Base-by-base conservation (phyloP, 2,797 vertebrate genomes). In the Sebastes hopkinsi region DNA sequence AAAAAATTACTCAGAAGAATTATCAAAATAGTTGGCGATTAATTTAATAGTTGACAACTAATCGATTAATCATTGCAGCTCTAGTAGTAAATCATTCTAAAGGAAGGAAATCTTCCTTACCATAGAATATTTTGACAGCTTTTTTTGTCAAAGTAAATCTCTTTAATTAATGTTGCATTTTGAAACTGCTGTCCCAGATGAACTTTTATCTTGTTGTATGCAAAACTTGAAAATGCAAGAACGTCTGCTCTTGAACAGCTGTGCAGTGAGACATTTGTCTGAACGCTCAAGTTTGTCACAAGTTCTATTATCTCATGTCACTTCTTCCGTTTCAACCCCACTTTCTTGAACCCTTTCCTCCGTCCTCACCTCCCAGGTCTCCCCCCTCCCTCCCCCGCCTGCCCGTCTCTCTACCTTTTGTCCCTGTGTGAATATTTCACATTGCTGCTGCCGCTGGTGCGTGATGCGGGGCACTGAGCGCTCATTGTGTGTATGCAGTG, bases 361-460 rank as follows among this genome's bases (percentile, higher is more conserved):
- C 64, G 13, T 71, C 76, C 75, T 82, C 81, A 84, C 82, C 85
- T 88, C 73, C 13, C 74, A 85, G 81, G 78, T 85, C 82, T 56
- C 67, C 27, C 59, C 68, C 36, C 67, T 70, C 82, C 80, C 61
- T 27, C 84, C 64, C 74, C 75, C 46, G 65, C 68, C 75, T 38
- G 67, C 68, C 71, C n/a, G 50, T 71, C 78, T 86, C 84, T 79
- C 78, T 91, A 94, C 93, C 93, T 95, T 94, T 92, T 94, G 93
- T 95, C 92, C 91, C 91, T 78, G 92, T 92, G 91, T 92, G 94
- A 96, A 96, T 96, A 94, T 93, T 96, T 96, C 87, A 92, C 94
- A 96, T 96, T 96, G 93, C 94, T 96, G 94, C 85, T 94, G 95
- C 94, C 87, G 88, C 90, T 95, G 95, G 95, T 96, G 95, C 95